Conservation (phyloP, 2,888 invertebrate genomes). For the Orthosia gothica region DNA sequence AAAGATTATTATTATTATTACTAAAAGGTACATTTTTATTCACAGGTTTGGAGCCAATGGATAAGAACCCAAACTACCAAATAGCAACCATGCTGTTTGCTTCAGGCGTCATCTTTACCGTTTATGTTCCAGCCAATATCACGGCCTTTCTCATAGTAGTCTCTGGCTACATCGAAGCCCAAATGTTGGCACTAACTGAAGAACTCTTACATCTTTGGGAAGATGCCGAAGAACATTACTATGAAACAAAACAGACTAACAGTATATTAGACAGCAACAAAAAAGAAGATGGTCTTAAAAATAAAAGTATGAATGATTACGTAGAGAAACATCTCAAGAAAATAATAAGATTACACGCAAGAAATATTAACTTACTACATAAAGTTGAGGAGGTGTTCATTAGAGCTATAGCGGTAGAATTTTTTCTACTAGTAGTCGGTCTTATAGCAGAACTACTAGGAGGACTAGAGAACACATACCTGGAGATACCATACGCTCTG, state of each 20-base stretch:
- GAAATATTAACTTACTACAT: slow-evolving; percentile 68
- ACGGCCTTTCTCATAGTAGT: slow-evolving; percentile 76
- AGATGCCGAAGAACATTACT: slow-evolving; percentile 70
- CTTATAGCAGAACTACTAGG: slow-evolving; percentile 76
- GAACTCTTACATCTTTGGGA: slow-evolving; percentile 77
- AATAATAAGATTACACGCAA: slow-evolving; percentile 54
- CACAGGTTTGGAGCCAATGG: slow-evolving; percentile 80
- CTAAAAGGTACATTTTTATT: slow-evolving; percentile 6
- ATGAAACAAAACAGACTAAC: slow-evolving; percentile 57
- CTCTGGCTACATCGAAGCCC: slow-evolving; percentile 80
- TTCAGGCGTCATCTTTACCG: slow-evolving; percentile 65
- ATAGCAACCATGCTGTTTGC: slow-evolving; percentile 68
- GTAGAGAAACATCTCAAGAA: slow-evolving; percentile 42
- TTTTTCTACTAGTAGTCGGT: slow-evolving; percentile 70
- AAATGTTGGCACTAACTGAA: slow-evolving; percentile 77
- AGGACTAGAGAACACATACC: slow-evolving; percentile 75
- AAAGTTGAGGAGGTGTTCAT: slow-evolving; percentile 70
- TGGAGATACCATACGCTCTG: slow-evolving; percentile 75
- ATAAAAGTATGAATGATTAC: slow-evolving; percentile 48
- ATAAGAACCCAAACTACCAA: slow-evolving; percentile 79
- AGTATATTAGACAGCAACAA: slow-evolving; percentile 9
- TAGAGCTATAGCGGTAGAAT: slow-evolving; percentile 74
- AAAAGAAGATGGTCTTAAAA: slow-evolving; percentile 6
- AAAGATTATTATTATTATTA: background rate
- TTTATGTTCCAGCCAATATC: slow-evolving; percentile 75